phyloP scores from a whole-genome alignment of 2,888 invertebrate genomes.

The Folsomia manolachei region DNA sequence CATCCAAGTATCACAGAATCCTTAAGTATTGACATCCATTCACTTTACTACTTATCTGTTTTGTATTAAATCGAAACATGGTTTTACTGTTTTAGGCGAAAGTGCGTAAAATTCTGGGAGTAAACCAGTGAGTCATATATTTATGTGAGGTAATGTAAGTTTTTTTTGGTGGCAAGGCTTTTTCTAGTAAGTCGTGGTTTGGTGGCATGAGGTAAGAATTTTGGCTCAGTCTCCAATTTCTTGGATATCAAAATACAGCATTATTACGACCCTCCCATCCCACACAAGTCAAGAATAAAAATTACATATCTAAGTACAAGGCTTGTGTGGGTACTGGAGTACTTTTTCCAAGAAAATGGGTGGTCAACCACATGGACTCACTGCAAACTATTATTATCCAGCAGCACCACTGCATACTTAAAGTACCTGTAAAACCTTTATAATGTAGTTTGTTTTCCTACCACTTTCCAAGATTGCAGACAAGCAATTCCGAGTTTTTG shows the following conservation, averaged over 20 bases:
- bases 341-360: not conserved
- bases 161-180: not conserved
- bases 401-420: too few species aligned
- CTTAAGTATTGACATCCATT: slow-evolving; percentile 6
- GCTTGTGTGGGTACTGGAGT: not conserved
- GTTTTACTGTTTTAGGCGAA: not conserved
- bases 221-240: not conserved
- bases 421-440: too few species aligned
- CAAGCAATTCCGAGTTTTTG: not conserved
- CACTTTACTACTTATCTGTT: not conserved
- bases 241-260: not conserved
- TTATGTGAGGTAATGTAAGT: not conserved
- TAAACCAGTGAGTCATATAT: not conserved
- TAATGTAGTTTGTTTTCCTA: too few species aligned
- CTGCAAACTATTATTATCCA: too few species aligned
- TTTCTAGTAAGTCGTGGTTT: not conserved
- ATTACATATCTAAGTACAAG: not conserved
- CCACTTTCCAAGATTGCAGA: not conserved
- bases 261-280: not conserved
- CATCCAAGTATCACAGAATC: not conserved
- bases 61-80: not conserved
- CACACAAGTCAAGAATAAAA: not conserved
- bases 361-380: too few species aligned
- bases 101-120: not conserved
- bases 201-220: too few species aligned